Evolutionary conservation across 2,888 invertebrate genomes (phyloP).

Genomic region (Drosophila paucipuncta): DNA sequence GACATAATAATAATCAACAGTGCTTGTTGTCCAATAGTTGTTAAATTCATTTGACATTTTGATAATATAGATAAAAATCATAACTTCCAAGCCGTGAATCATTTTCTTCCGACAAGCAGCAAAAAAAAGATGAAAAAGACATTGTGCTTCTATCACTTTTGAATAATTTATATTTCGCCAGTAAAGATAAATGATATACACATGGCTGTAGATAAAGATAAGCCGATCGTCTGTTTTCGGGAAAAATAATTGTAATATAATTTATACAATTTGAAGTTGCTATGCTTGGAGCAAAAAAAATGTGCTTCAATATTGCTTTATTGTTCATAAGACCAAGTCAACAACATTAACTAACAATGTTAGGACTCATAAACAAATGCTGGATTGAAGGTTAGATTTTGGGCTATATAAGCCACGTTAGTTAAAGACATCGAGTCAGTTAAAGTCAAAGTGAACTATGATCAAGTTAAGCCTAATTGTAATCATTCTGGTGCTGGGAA

Average conservation of each 20-base stretch:
- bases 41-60: not conserved
- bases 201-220: constrained; percentile 11
- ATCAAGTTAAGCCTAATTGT: constrained; percentile 19
- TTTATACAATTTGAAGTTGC: not conserved
- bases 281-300: constrained; percentile 14
- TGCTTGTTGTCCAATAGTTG: not conserved
- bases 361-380: constrained; percentile 27
- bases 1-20: not conserved
- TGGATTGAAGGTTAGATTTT: constrained; percentile 9
- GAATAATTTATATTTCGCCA: not conserved
- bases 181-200: constrained; percentile 13
- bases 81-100: not conserved
- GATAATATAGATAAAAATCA: not conserved
- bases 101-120: not conserved
- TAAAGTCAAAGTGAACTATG: constrained; percentile 23
- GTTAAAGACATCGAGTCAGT: constrained; percentile 16
- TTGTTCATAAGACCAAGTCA: constrained; percentile 23
- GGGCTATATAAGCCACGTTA: constrained; percentile 35
- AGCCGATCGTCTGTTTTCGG: constrained; percentile 3
- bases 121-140: not conserved
- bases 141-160: not conserved
- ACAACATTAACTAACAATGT: constrained; percentile 25
- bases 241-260: constrained; percentile 1
- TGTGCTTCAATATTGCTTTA: constrained; percentile 48
- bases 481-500: constrained; percentile 3